Conservation (phyloP, 2,113 vertebrate species). For the Parus major region DNA sequence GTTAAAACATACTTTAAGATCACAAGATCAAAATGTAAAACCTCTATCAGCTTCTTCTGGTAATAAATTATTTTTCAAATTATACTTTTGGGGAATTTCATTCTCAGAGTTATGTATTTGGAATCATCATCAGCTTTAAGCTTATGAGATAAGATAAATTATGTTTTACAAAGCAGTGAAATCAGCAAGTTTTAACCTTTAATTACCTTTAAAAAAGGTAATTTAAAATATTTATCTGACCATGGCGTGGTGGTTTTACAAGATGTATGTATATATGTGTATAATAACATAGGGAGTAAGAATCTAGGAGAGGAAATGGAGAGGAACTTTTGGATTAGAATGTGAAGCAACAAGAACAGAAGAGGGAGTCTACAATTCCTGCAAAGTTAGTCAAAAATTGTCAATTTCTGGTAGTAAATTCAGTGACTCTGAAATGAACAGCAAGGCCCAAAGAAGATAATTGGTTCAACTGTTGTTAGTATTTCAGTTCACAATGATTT, state of each 20-base stretch:
- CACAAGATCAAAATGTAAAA: not conserved
- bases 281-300: not conserved
- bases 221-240: not conserved
- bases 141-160: not conserved
- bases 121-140: not conserved
- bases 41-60: not conserved
- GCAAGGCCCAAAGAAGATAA: not conserved
- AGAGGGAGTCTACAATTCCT: not conserved
- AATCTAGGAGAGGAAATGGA: not conserved
- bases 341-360: not conserved
- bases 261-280: not conserved
- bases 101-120: not conserved
- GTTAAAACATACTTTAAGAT: not conserved
- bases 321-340: not conserved
- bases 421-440: not conserved
- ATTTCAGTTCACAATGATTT: not conserved
- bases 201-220: not conserved
- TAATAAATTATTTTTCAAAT: not conserved
- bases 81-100: not conserved
- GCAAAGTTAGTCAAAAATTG: not conserved
- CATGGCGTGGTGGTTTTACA: not conserved
- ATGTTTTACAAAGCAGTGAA: not conserved
- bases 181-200: not conserved
- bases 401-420: not conserved
- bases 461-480: not conserved